These are phyloP conservation scores for Genyomyrus donnyi DNA, from an alignment of 2,113 vertebrate species.

Conservation along the genomic window DNA sequence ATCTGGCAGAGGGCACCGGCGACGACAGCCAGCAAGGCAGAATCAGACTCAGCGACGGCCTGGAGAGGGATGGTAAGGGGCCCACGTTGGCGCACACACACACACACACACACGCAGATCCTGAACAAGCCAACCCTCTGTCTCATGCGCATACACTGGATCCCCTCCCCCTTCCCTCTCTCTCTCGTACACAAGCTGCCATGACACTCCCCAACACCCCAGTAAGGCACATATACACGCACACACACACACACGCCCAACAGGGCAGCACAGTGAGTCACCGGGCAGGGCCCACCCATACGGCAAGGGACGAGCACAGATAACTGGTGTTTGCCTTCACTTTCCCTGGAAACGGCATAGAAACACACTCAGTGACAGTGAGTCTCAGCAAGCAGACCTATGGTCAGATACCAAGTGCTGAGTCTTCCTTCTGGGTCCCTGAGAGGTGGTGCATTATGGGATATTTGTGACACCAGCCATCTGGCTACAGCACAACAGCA, in stretches of 20 bases:
- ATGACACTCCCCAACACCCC: not conserved
- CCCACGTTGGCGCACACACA: no score
- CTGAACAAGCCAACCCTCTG: constrained; percentile 36
- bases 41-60: constrained; percentile 39
- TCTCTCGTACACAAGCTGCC: constrained; percentile 29
- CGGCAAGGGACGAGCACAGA: not conserved
- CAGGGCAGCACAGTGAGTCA: constrained; percentile 5
- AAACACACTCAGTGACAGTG: not conserved
- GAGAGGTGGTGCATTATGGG: not conserved
- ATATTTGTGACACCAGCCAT: not conserved
- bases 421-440: not conserved
- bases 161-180: not conserved
- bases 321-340: not conserved
- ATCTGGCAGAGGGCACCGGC: constrained; percentile 76
- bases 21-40: constrained; percentile 75
- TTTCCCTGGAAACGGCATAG: not conserved
- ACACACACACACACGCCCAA: constrained; percentile 29
- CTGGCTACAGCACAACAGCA: not conserved
- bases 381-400: not conserved
- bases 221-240: constrained; percentile 9
- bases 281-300: not conserved
- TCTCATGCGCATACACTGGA: constrained; percentile 29
- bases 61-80: constrained; percentile 55
- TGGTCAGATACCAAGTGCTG: not conserved
- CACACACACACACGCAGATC: constrained; percentile 18